Base-by-base conservation (phyloP, 2,888 invertebrate species). In the Thymelicus acteon region DNA sequence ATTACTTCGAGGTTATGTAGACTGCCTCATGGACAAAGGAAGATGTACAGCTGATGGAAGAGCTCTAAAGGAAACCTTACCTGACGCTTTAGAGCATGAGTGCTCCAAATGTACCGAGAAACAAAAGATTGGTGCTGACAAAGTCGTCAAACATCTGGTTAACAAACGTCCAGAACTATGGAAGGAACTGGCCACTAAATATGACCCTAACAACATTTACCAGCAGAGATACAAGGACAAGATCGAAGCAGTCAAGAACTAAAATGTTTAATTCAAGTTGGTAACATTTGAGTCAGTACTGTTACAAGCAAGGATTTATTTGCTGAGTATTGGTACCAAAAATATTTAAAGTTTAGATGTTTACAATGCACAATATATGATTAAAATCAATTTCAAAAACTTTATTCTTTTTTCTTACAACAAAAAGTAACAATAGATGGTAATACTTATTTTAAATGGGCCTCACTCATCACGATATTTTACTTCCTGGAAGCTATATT, bases 81-180 rank as follows among this genome's bases (percentile, higher is more conserved):
- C 97, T 0, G 97, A 97, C 75, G 97, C 97, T 0, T 83, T 97
- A 58, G 94, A 95, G 76, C 94, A 95, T 48, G 95, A 95, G 64
- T 97, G 97, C 85, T 83, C 88, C 63, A 96, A 96, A 84, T 97
- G 97, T 83, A 96, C 95, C 85, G 75, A 94, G 86, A 95, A 94
- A 94, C 94, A 94, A 72, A 92, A 92, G 74, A 71, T 75, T 1
- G 82, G 88, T 0, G 86, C 96, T 67, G 96, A 96, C 77, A 96
- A 96, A 84, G 96, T 97, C 0, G 94, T 97, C 72, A 94, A 93
- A 57, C 95, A 92, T 83, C 89, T 97, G 72, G 95, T 96, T 49
- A 95, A 97, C 77, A 95, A 96, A 73, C 96, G 95, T 74, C 95
- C 95, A 0, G 94, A 95, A 0, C 85, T 95, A 79, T 97, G 96